phyloP scores from a whole-genome alignment of 2,888 invertebrate species.

The Platerodrilus igneus region DNA sequence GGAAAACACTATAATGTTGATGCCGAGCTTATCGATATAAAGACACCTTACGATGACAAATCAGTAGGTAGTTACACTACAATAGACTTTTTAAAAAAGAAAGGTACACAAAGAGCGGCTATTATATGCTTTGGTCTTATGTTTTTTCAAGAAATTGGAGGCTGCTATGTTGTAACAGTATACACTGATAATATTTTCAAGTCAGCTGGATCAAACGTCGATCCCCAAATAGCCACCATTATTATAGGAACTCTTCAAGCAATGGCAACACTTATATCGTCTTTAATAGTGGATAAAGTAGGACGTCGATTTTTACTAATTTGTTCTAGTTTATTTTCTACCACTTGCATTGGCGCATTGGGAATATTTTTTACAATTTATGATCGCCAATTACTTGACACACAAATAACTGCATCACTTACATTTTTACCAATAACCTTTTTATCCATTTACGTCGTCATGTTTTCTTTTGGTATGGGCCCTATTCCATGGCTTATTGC shows the following conservation, averaged over 20 bases:
- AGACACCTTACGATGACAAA: slow-evolving; percentile 50
- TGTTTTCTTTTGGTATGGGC: slow-evolving; percentile 79
- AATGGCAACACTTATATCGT: slow-evolving; percentile 67
- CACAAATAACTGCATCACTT: slow-evolving; percentile 51
- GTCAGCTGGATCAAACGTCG: slow-evolving; percentile 57
- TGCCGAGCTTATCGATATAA: slow-evolving; percentile 57
- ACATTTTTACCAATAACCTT: slow-evolving; percentile 71
- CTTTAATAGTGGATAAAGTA: slow-evolving; percentile 71
- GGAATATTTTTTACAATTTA: slow-evolving; percentile 64
- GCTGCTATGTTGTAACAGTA: slow-evolving; percentile 79
- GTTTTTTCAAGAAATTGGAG: slow-evolving; percentile 84
- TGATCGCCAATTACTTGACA: slow-evolving; percentile 37
- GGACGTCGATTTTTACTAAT: slow-evolving; percentile 75
- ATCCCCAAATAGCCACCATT: slow-evolving; percentile 62
- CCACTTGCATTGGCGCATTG: slow-evolving; percentile 61
- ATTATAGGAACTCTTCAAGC: slow-evolving; percentile 80
- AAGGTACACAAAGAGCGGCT: slow-evolving; percentile 59
- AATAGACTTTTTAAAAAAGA: no score
- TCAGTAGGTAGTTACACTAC: slow-evolving; percentile 54
- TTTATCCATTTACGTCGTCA: slow-evolving; percentile 68
- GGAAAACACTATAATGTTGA: slow-evolving; percentile 65
- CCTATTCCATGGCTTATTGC: slow-evolving; percentile 86
- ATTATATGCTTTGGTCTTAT: slow-evolving; percentile 73
- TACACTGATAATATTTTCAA: slow-evolving; percentile 71
- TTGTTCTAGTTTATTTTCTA: slow-evolving; percentile 66